phyloP scores from a whole-genome alignment of 2,888 invertebrate genomes.

The Biston stratarius region DNA sequence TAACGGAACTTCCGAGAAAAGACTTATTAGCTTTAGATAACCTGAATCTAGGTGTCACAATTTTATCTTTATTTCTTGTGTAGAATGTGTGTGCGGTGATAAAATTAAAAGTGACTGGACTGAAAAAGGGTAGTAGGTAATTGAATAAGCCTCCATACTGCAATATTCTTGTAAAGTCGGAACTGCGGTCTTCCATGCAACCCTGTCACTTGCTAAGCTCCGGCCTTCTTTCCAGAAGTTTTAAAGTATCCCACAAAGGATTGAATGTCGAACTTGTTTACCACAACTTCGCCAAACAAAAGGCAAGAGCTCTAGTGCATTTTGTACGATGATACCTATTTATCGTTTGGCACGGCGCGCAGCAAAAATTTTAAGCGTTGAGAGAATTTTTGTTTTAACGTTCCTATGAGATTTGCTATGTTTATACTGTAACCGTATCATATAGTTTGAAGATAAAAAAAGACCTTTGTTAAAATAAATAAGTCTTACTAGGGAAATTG shows the following conservation, averaged over 20 bases:
- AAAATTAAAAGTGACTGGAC: no score
- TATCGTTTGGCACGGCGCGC: slow-evolving; percentile 30
- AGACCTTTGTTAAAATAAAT: no score
- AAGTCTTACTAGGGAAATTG: no score
- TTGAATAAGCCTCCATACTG: slow-evolving; percentile 13
- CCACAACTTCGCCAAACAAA: slow-evolving; percentile 73
- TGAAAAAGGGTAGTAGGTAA: background rate
- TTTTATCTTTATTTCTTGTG: no score
- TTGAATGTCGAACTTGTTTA: slow-evolving; percentile 81
- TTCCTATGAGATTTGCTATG: slow-evolving; percentile 1
- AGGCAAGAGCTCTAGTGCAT: slow-evolving; percentile 70
- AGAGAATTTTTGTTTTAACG: slow-evolving; percentile 14
- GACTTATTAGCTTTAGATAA: no score
- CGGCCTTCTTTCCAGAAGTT: slow-evolving; percentile 66
- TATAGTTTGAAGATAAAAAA: background rate
- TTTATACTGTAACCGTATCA: background rate
- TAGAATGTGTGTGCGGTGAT: no score
- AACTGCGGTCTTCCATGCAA: slow-evolving; percentile 35
- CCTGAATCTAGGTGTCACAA: no score
- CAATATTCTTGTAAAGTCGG: slow-evolving; percentile 8
- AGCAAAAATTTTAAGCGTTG: slow-evolving; percentile 23
- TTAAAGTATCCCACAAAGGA: slow-evolving; percentile 79
- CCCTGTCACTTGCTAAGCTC: slow-evolving; percentile 63
- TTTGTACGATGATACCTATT: slow-evolving; percentile 56
- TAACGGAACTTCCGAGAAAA: no score